Base-by-base conservation (phyloP, 2,888 invertebrate genomes). In the Xylocampa areola region DNA sequence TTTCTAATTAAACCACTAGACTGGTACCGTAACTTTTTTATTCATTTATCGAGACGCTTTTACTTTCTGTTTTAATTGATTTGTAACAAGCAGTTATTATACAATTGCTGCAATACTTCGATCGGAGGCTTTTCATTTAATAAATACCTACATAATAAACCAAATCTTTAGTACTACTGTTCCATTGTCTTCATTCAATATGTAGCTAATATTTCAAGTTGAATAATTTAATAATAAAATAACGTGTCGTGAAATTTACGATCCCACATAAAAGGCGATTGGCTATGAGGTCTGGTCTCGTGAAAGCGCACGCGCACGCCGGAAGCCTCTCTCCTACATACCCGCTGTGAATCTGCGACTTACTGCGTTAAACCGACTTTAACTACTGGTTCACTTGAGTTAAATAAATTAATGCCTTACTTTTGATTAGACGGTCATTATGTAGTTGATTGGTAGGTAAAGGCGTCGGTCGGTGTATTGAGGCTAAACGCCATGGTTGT, bases 351-450 rank as follows among this genome's bases (percentile, higher is more conserved):
- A 80, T 84, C 83, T 72, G 81, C 80, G 75, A 79, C 79, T 78
- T 76, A 73, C 62, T 65, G 63, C 68, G 65, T 71, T 76, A 78
- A 79, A 73, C 68, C 68, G 68, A 75, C 71, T 67, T 66, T 79
- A 84, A 85, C 80, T 78, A 80, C 78, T 68, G 54, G 74, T 81
- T 76, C 69, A 72, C 75, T 59, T 48, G 58, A 70, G 68, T 67
- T 79, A 81, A 81, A 77, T 80, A 70, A 76, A 75, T 76, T 70
- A 81, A 79, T 77, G 70, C 78, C 78, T 82, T 79, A 79, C 69
- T 78, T 81, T 79, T 82, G 84, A 87, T 85, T 86, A 84, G 81
- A 72, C 66, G 69, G 79, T 81, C 75, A 83, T 86, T 86, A 86
- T 74, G 66, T 70, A 44, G 68, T 73, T 80, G 81, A 84, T 85